Percentiles rank a stretch among this genome's conserved stretches.
Evolutionary conservation across 2,113 vertebrate genomes (phyloP).

Genomic region (Pundamilia nyererei): DNA sequence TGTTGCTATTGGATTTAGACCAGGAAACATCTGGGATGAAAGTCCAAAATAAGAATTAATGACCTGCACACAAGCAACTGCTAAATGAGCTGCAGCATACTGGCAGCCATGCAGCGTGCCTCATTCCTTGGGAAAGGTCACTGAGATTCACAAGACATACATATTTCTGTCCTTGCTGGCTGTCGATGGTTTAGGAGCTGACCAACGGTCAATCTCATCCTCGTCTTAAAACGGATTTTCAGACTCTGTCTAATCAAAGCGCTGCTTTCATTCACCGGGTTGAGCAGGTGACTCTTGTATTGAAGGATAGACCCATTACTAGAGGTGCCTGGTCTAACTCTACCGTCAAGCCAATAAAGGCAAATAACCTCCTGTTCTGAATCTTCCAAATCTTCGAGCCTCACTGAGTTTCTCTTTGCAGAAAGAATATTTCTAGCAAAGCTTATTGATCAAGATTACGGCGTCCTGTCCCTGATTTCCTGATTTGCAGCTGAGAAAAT

Average conservation of each 20-base stretch:
- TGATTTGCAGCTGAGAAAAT: background rate
- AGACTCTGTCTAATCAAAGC: rapidly evolving
- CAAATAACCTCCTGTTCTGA: background rate
- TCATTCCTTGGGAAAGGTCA: rapidly evolving
- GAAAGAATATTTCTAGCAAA: background rate
- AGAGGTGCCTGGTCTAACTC: background rate
- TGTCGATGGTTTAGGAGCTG: background rate
- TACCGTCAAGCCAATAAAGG: background rate
- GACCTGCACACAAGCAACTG: background rate
- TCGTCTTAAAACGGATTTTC: rapidly evolving
- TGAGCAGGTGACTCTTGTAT: background rate
- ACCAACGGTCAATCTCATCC: background rate
- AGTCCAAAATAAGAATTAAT: background rate
- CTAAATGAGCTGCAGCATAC: background rate
- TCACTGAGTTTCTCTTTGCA: background rate
- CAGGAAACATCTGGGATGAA: background rate
- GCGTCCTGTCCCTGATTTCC: background rate
- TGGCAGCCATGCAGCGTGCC: background rate
- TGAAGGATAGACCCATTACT: background rate
- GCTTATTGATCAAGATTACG: background rate
- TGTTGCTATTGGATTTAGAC: background rate
- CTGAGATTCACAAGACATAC: background rate
- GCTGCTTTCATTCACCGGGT: background rate
- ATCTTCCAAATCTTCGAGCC: background rate
- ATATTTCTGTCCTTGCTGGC: background rate